Base-by-base conservation (phyloP, 2,888 invertebrate species). In the Busseola fusca region DNA sequence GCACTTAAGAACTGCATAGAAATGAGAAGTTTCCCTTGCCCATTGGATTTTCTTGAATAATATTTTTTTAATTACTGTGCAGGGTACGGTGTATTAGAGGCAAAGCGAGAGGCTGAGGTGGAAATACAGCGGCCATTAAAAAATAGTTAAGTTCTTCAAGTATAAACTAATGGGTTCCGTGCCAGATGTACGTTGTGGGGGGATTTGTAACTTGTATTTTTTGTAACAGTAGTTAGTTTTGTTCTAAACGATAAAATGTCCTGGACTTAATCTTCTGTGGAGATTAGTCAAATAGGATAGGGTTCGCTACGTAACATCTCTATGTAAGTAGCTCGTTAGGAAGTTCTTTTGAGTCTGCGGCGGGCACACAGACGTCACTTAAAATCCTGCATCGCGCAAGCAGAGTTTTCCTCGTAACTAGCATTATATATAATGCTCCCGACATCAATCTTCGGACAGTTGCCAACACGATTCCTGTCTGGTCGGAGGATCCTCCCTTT, bases 1-100 rank as follows among this genome's bases (percentile, higher is more conserved):
- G 37, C 21, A 65, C 62, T 73, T 62, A 73, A 59, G 60, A 74
- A 59, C 52, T 34, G 70, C 57, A 68, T 69, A 74, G 74, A 78
- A 78, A 76, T 65, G 66, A 63, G 56, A 63, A 62, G 57, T 72
- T 76, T 74, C 56, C 48, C 58, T 64, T 64, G 64, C 67, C 77
- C 81, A 75, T 69, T 76, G 77, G 75, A 60, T 80, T 80, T 80
- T 45, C 74, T 80, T 78, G 73, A 81, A 81, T 82, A 80, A 74
- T 81, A 82, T 84, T 82, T 86, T 87, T 90, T 89, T 89, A 90
- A 90, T 90, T 88, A 88, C 88, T 87, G 84, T 81, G 85, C 84
- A 82, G 84, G 83, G 78, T 72, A 86, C 79, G 83, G 84, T 78
- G 78, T 85, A 87, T 88, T 88, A 87, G 86, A 86, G 86, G 79